Conservation (phyloP, 1,140 invertebrate species). For the Ceratoteleas bidentatus region DNA sequence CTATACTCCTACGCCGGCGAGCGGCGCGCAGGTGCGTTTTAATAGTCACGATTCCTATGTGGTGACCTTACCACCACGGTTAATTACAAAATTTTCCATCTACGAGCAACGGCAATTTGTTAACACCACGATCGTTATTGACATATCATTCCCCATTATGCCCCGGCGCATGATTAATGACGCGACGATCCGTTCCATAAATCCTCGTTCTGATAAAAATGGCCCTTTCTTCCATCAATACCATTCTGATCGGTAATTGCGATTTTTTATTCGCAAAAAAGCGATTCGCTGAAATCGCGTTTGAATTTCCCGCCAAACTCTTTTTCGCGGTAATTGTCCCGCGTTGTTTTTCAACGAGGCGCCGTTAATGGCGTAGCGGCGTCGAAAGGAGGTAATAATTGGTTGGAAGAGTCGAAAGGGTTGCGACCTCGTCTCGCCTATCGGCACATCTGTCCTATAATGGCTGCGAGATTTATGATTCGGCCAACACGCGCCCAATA, state of each 20-base stretch:
- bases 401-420: constrained; percentile 67
- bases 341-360: constrained; percentile 18
- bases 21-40: constrained; percentile 60
- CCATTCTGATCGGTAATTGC: constrained; percentile 17
- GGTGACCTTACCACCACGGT: constrained; percentile 50
- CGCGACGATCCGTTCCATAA: constrained; percentile 32
- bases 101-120: constrained; percentile 49
- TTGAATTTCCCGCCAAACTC: neutral
- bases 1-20: constrained; percentile 59
- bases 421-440: constrained; percentile 71
- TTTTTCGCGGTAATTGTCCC: neutral
- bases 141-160: constrained; percentile 57
- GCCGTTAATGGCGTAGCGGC: constrained; percentile 47
- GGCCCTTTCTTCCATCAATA: neutral
- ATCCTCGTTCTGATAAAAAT: constrained; percentile 28
- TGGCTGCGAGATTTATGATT: constrained; percentile 76
- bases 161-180: constrained; percentile 38
- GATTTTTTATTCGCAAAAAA: constrained; percentile 18
- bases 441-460: constrained; percentile 79
- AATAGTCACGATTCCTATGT: constrained; percentile 60
- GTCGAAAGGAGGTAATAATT: constrained; percentile 66
- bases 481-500: constrained; percentile 75
- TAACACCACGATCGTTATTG: constrained; percentile 53
- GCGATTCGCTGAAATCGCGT: neutral
- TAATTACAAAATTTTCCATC: constrained; percentile 65